Conservation (phyloP, 2,888 invertebrate species). For the Ormyrus rosae region DNA sequence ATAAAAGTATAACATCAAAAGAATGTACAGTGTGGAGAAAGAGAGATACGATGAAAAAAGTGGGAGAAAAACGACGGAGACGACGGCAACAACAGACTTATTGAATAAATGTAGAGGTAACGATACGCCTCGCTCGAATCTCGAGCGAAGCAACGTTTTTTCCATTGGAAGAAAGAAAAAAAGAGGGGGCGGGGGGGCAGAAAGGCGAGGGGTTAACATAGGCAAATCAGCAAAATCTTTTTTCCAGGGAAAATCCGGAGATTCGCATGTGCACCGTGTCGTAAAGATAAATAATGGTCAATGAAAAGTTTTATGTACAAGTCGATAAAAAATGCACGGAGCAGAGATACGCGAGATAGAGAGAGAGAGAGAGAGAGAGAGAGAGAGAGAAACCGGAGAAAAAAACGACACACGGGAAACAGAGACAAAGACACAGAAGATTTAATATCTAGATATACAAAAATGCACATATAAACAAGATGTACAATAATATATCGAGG, state of each 20-base stretch:
- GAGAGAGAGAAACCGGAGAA: neutral
- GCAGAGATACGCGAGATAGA: neutral
- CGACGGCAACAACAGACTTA: neutral
- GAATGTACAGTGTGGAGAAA: no score
- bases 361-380: slow-evolving; percentile 7
- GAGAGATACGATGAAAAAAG: no score
- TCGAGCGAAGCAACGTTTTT: slow-evolving; percentile 3
- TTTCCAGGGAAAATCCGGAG: neutral
- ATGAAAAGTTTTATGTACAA: slow-evolving; percentile 50
- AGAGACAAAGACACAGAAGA: slow-evolving; percentile 4
- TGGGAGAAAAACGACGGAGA: neutral
- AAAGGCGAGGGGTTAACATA: neutral
- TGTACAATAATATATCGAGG: neutral
- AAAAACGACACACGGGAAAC: neutral
- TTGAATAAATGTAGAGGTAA: neutral
- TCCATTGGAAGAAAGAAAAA: neutral
- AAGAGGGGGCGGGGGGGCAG: neutral
- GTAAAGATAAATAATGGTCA: slow-evolving; percentile 53
- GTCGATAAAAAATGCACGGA: slow-evolving; percentile 24
- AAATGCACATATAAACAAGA: neutral
- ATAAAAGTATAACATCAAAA: no score
- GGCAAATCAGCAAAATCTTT: slow-evolving; percentile 29
- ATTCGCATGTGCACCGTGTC: neutral
- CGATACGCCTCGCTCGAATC: neutral
- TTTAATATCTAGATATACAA: neutral